Evolutionary conservation across 2,113 vertebrate genomes (phyloP), one percentile per base, ranked within the genome.

Genomic region (Hippocampus comes): DNA sequence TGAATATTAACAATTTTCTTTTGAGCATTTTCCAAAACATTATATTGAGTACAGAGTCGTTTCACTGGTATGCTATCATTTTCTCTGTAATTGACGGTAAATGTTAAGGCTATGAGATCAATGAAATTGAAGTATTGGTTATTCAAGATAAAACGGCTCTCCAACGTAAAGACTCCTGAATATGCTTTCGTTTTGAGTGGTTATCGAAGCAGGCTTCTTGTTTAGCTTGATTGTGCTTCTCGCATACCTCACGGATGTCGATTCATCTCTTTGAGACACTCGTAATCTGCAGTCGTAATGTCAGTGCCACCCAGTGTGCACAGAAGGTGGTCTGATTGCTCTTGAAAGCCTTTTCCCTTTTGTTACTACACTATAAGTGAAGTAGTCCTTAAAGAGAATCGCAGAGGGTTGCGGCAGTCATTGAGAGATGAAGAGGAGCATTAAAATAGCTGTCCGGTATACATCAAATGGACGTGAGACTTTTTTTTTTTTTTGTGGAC

Each of bases 281-380:
- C 69, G 64, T 68, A 41, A 60, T 73, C 41, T 67, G 68, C 20
- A 2, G 41, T 42, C 72, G 55, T 43, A 3, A 38, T 41, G 75
- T 71, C 77, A 77, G 63, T 48, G 74, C 63, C 74, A 56, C 21
- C n/a, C 9, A 46, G 66, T 53, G 73, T 78, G 75, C 57, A 72
- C 71, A 65, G 76, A 69, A 75, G 68, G 68, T 34, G 48, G 63
- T 74, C 56, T 73, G 72, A 76, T 73, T 81, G 72, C 76, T 76
- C 74, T 74, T 59, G 82, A 81, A 74, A 70, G 63, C 9, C 59
- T 56, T 78, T 67, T 61, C 70, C 72, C 67, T 65, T 78, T 82
- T 76, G 53, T 73, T 68, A 25, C 21, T 14, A 21, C 63, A 23
- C 41, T 53, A 43, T 65, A 60, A 76, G 65, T 60, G 43, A 55